Conservation (phyloP, 2,797 vertebrate genomes). For the Hipposideros larvatus region DNA sequence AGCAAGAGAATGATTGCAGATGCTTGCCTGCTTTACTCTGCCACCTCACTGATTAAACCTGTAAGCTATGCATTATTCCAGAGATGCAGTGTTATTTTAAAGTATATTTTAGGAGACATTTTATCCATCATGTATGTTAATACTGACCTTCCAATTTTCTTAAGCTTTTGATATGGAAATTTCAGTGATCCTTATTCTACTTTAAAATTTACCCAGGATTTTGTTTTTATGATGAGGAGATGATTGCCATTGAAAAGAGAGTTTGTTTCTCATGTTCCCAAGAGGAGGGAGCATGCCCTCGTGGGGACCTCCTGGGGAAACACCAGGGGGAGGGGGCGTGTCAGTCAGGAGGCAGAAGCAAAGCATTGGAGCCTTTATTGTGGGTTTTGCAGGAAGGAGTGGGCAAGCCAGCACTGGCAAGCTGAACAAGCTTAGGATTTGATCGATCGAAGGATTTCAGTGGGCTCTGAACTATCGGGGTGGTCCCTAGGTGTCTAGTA, state of each 20-base stretch:
- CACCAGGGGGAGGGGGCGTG: too few species aligned
- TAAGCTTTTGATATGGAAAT: not conserved
- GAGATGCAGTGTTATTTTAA: not conserved
- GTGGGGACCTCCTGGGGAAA: not conserved
- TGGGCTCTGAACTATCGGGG: fast-evolving
- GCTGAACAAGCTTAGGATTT: not conserved
- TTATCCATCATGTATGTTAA: not conserved
- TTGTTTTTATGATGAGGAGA: not conserved
- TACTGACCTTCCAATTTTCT: not conserved
- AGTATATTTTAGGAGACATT: not conserved
- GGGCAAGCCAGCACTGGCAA: not conserved
- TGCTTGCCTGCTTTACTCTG: not conserved
- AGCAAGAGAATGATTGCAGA: not conserved
- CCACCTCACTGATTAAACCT: not conserved
- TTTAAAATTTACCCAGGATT: not conserved
- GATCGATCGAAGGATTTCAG: not conserved
- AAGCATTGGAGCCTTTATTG: not conserved
- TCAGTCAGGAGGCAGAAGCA: not conserved
- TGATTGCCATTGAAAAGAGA: not conserved
- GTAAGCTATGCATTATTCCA: not conserved
- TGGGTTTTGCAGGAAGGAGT: not conserved
- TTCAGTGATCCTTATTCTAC: not conserved
- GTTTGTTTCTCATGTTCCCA: not conserved
- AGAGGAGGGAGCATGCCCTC: not conserved
- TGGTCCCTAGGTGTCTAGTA: not conserved